phyloP scores from a whole-genome alignment of 2,113 vertebrate genomes.

The Naja naja region DNA sequence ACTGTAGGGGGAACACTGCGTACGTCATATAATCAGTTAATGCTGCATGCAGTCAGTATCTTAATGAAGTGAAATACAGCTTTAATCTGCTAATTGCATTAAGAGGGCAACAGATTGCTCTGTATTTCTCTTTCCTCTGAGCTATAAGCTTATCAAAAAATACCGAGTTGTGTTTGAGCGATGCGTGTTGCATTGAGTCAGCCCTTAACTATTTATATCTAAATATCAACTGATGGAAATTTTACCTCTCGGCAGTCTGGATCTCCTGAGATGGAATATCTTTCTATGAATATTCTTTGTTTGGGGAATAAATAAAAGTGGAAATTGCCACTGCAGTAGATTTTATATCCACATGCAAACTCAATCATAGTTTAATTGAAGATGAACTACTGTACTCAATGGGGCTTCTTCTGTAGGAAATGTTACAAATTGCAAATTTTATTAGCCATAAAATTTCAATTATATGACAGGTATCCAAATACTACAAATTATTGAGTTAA shows the following conservation, averaged over 20 bases:
- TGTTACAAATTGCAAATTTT: neutral
- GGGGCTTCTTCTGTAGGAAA: neutral
- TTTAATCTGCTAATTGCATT: slow-evolving; percentile 60
- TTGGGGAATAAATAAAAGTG: neutral
- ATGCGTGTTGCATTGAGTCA: slow-evolving; percentile 22
- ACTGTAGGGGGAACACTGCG: slow-evolving; percentile 51
- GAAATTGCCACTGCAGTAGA: neutral
- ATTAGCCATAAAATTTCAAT: neutral
- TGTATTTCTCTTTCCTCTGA: slow-evolving; percentile 22
- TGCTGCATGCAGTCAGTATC: slow-evolving; percentile 27
- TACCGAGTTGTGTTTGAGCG: slow-evolving; percentile 45
- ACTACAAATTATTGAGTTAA: neutral
- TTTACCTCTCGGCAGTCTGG: slow-evolving; percentile 28
- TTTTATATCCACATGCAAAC: neutral
- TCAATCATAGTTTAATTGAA: neutral
- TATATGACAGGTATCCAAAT: neutral
- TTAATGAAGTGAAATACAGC: slow-evolving; percentile 48
- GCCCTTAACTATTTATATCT: slow-evolving; percentile 47
- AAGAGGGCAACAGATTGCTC: slow-evolving; percentile 50
- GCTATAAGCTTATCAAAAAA: slow-evolving; percentile 43
- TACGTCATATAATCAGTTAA: slow-evolving; percentile 22
- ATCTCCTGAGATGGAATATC: slow-evolving; percentile 19
- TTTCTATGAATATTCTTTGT: slow-evolving; percentile 41
- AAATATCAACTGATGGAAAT: slow-evolving; percentile 34
- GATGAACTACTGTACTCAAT: neutral